Evolutionary conservation across 1,140 invertebrate species (phyloP), one percentile per base, ranked within the genome.

Genomic region (Drosophila lini): DNA sequence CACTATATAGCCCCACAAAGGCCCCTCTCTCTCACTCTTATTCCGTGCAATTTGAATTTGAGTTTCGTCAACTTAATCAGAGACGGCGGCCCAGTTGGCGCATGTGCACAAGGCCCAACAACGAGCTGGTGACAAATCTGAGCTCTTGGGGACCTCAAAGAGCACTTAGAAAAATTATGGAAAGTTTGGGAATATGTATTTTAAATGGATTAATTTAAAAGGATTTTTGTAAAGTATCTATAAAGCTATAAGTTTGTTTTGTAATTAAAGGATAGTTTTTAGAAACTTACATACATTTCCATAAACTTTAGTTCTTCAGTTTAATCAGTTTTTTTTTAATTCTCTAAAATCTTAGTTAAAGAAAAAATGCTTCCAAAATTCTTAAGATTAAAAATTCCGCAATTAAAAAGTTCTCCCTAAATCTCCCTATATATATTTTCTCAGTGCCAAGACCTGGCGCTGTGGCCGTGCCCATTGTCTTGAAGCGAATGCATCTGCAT

Each of bases 111-210:
- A 78, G 81, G 69, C 69, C 65, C 65, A 70, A 28, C 67, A 70
- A 89, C 84, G 63, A 88, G 84, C 84, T 88, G 84, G 84, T 88
- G 84, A 88, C 84, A 88, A 88, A 88, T 88, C 84, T 89, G 36
- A 52, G 73, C 71, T 58, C 61, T 53, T 34, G 28, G 71, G 60
- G 63, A 61, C 42, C 32, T n/a, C 9, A 25, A 40, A 13, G 3
- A 4, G 32, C 62, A 69, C 47, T 67, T 0, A 3, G 5, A 45
- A 19, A 62, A 65, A 50, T 34, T 8, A 0, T 1, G 5, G 0
- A 1, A n/a, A 25, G 0, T 5, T 15, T 10, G 1, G 4, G 3
- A 5, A 10, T 36, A 50, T 16, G 0, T 6, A 0, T 1, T 32
- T 16, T 16, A 16, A 32, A 32, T 16, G 7, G 2, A 32, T 50